phyloP scores from a whole-genome alignment of 2,888 invertebrate genomes.

The Deilephila elpenor region DNA sequence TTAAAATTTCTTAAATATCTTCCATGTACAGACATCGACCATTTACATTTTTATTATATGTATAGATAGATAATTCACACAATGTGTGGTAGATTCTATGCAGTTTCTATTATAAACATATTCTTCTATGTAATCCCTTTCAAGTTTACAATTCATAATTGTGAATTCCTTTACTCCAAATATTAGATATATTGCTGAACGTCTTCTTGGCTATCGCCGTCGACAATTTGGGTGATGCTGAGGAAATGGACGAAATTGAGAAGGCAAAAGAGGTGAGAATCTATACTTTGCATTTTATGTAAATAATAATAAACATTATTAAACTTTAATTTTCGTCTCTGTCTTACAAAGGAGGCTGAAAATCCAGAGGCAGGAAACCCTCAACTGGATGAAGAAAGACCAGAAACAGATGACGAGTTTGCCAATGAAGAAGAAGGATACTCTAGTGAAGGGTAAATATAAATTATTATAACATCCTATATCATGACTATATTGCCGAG shows the following conservation, averaged over 20 bases:
- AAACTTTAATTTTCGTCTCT: background rate
- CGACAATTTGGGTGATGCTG: conserved; percentile 99
- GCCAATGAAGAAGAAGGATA: conserved; percentile 87
- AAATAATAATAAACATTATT: background rate
- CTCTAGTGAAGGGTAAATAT: conserved; percentile 86
- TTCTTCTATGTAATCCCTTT: too few species aligned
- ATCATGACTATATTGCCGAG: background rate
- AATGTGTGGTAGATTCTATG: background rate
- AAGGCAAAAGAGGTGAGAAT: conserved; percentile 91
- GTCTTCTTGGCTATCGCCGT: conserved; percentile 99
- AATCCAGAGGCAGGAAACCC: conserved; percentile 75
- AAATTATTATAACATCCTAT: background rate
- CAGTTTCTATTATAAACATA: background rate
- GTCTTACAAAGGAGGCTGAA: conserved; percentile 61
- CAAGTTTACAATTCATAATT: background rate
- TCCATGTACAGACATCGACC: too few species aligned
- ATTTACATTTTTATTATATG: too few species aligned
- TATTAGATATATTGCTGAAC: conserved; percentile 96
- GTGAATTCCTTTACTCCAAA: conserved; percentile 1
- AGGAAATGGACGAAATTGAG: conserved; percentile 97
- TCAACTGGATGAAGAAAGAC: conserved; percentile 82
- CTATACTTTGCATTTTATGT: too few species aligned
- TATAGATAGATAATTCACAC: too few species aligned
- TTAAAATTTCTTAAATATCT: too few species aligned
- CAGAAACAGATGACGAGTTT: conserved; percentile 87